Evolutionary conservation across 1,140 invertebrate species (phyloP).

Genomic region (Gryllus bimaculatus): DNA sequence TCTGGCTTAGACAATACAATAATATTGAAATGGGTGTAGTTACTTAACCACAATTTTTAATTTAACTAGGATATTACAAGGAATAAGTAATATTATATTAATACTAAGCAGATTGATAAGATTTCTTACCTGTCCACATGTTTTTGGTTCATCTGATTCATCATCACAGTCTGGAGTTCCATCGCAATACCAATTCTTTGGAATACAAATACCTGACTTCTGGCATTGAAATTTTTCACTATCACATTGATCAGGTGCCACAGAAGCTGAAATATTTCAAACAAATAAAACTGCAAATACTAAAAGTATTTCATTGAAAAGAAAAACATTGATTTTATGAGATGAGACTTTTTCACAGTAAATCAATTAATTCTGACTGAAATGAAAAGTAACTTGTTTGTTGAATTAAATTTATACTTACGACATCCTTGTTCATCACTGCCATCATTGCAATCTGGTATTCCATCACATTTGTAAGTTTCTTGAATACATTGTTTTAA

Average conservation of each 20-base stretch:
- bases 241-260: slow-evolving; percentile 78
- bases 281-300: background rate
- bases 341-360: too few species aligned
- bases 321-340: too few species aligned
- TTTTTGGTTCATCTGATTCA: slow-evolving; percentile 77
- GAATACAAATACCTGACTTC: slow-evolving; percentile 83
- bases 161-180: slow-evolving; percentile 86
- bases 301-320: too few species aligned
- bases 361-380: too few species aligned
- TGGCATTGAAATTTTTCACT: slow-evolving; percentile 80
- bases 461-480: slow-evolving; percentile 89
- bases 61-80: background rate
- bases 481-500: slow-evolving; percentile 86
- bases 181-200: slow-evolving; percentile 89
- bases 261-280: slow-evolving; percentile 41
- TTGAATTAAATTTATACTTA: slow-evolving; percentile 31
- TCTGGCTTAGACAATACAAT: too few species aligned
- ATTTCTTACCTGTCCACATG: slow-evolving; percentile 49
- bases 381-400: too few species aligned
- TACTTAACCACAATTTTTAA: background rate
- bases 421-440: slow-evolving; percentile 82
- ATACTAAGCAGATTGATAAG: too few species aligned
- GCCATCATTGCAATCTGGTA: slow-evolving; percentile 84
- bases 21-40: background rate
- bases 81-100: background rate